phyloP scores from a whole-genome alignment of 2,113 vertebrate genomes.

The Varanus salvator region DNA sequence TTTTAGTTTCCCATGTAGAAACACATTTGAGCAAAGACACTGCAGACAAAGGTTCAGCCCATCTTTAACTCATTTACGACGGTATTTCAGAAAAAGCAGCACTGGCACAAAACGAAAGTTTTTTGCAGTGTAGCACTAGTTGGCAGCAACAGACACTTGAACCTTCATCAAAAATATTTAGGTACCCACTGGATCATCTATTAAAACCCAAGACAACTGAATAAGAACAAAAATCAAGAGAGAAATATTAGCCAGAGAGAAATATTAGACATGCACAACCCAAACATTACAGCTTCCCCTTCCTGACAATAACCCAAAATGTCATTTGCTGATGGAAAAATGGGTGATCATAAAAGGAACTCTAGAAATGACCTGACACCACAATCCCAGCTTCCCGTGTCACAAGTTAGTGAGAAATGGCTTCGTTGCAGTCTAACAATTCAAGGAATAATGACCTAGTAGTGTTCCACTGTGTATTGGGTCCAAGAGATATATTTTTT shows the following conservation, averaged over 20 bases:
- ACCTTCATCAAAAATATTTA: constrained; percentile 64
- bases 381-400: constrained; percentile 59
- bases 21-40: background rate
- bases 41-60: constrained; percentile 43
- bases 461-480: constrained; percentile 77
- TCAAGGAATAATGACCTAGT: constrained; percentile 78
- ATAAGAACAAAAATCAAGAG: constrained; percentile 55
- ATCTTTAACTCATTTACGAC: constrained; percentile 45
- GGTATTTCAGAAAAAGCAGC: constrained; percentile 41
- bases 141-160: constrained; percentile 55
- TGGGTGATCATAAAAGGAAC: constrained; percentile 62
- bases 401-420: constrained; percentile 73
- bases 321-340: constrained; percentile 63
- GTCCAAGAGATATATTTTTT: constrained; percentile 73
- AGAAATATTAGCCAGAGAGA: constrained; percentile 65
- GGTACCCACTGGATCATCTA: constrained; percentile 54
- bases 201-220: constrained; percentile 53
- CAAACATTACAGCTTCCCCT: constrained; percentile 59
- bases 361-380: constrained; percentile 65
- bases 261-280: constrained; percentile 53
- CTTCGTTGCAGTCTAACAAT: constrained; percentile 78
- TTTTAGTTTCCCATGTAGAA: no score
- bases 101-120: constrained; percentile 45
- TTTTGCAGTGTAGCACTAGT: constrained; percentile 39
- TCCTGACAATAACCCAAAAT: constrained; percentile 64